Conservation (phyloP, 2,113 vertebrate genomes). For the Propithecus coquereli region DNA sequence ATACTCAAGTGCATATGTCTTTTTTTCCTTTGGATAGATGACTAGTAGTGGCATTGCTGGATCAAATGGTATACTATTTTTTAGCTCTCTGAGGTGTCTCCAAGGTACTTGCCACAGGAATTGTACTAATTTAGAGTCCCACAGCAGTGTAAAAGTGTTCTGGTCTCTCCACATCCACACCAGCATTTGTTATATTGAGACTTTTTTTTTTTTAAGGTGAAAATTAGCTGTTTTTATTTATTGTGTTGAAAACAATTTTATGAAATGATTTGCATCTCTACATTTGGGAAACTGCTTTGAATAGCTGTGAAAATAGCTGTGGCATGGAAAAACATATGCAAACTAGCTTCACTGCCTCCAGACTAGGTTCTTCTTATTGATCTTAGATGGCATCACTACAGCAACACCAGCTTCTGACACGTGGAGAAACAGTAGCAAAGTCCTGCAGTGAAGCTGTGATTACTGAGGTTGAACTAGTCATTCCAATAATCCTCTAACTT, state of each 20-base stretch:
- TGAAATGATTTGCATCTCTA: slow-evolving; percentile 13
- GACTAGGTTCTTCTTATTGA: not conserved
- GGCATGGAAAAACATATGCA: not conserved
- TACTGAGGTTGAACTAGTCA: not conserved
- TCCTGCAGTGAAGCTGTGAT: not conserved
- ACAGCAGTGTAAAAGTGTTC: too few species aligned
- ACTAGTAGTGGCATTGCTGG: too few species aligned
- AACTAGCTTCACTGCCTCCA: slow-evolving; percentile 5
- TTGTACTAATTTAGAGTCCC: too few species aligned
- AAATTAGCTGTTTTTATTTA: slow-evolving; percentile 67
- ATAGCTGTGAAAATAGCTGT: not conserved
- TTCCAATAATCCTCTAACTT: not conserved
- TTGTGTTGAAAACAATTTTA: slow-evolving; percentile 27
- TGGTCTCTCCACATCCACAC: too few species aligned
- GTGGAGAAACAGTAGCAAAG: not conserved
- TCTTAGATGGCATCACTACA: not conserved
- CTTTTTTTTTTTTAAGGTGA: not conserved
- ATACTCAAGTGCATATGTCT: too few species aligned
- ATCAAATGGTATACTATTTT: too few species aligned
- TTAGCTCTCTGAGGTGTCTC: too few species aligned
- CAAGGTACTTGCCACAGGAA: too few species aligned
- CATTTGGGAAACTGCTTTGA: not conserved
- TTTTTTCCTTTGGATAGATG: too few species aligned
- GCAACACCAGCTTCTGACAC: slow-evolving; percentile 2
- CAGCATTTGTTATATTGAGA: too few species aligned